phyloP scores from a whole-genome alignment of 2,888 invertebrate genomes.

The Melangyna quadrimaculata region DNA sequence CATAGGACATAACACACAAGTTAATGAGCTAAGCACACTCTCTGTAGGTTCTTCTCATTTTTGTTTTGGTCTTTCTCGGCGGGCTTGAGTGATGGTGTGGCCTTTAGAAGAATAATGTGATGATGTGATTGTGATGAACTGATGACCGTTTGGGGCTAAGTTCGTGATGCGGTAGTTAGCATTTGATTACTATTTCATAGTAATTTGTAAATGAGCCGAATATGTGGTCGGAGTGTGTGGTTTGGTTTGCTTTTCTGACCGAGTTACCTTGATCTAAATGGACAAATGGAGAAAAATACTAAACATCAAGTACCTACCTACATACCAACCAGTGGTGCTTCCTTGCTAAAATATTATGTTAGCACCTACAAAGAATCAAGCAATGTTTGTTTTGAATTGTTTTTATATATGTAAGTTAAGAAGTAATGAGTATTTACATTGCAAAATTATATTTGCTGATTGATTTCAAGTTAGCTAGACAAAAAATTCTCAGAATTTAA shows the following conservation, averaged over 20 bases:
- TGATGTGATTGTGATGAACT: constrained; percentile 24
- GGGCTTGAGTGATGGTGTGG: background rate
- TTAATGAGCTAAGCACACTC: constrained; percentile 22
- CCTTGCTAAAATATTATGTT: background rate
- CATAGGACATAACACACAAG: background rate
- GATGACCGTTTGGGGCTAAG: constrained; percentile 37
- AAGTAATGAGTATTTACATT: background rate
- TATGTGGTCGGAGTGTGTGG: constrained; percentile 30
- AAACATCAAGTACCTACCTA: background rate
- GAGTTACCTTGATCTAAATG: constrained; percentile 62
- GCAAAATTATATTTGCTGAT: background rate
- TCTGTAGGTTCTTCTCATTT: constrained; percentile 13
- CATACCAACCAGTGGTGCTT: background rate
- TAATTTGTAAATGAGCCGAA: constrained; percentile 45
- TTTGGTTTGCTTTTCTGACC: constrained; percentile 41
- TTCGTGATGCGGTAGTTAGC: constrained; percentile 64
- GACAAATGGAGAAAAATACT: background rate
- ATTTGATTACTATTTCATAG: constrained; percentile 54
- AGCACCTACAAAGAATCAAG: background rate
- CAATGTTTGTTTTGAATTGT: background rate
- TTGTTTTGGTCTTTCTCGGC: background rate
- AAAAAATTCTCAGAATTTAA: background rate
- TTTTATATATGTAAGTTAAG: background rate
- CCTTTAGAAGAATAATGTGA: background rate
- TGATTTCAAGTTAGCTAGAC: background rate